phyloP scores from a whole-genome alignment of 2,888 invertebrate species.

The Chironomus riparius region DNA sequence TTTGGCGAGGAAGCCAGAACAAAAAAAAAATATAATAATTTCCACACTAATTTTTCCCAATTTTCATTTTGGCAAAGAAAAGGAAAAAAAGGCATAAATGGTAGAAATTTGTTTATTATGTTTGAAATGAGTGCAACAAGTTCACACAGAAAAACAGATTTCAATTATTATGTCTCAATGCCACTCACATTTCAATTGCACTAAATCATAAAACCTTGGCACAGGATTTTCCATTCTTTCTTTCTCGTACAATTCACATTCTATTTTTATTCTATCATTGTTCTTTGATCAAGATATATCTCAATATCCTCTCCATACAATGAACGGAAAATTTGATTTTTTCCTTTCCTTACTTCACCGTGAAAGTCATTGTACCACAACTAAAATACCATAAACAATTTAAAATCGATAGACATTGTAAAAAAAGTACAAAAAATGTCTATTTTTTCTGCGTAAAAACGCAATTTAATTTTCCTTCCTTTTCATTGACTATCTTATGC shows the following conservation, averaged over 20 bases:
- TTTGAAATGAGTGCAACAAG: not conserved
- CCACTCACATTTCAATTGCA: not conserved
- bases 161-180: conserved; percentile 4
- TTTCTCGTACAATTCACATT: not conserved
- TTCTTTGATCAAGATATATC: no score
- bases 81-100: no score
- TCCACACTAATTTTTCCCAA: no score
- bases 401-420: not conserved
- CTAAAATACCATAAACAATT: not conserved
- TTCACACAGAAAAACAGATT: not conserved
- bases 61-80: no score
- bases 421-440: not conserved
- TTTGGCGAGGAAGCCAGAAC: no score
- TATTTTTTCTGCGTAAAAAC: not conserved
- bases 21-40: no score
- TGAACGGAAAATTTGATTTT: not conserved
- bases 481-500: no score
- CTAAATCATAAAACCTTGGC: not conserved
- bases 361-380: not conserved
- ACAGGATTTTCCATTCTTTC: not conserved
- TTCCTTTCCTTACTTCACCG: not conserved
- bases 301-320: not conserved
- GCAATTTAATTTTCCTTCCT: not conserved
- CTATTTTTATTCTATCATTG: no score
- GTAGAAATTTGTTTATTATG: no score